phyloP scores from a whole-genome alignment of 2,888 invertebrate genomes.

The Physocephala rufipes region DNA sequence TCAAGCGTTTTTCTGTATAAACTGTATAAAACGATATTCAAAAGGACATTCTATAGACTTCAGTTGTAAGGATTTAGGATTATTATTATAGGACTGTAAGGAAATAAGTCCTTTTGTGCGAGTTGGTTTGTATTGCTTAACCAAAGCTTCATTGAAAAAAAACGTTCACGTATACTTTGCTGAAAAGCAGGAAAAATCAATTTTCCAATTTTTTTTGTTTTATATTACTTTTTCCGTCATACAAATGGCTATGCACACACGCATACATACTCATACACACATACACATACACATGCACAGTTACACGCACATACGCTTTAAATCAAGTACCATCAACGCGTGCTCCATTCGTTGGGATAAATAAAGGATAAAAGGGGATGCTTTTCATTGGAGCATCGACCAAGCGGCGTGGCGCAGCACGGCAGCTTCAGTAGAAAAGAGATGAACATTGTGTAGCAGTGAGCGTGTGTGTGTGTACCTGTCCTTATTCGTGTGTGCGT shows the following conservation, averaged over 20 bases:
- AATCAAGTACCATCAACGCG: slow-evolving; percentile 49
- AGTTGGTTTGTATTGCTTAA: slow-evolving; percentile 1
- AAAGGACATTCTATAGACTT: too few species aligned
- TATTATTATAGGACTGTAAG: background rate
- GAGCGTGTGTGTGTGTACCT: background rate
- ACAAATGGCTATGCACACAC: too few species aligned
- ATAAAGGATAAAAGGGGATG: slow-evolving; percentile 44
- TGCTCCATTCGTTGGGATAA: slow-evolving; percentile 19
- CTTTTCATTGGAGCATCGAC: slow-evolving; percentile 34
- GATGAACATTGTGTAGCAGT: slow-evolving; percentile 39
- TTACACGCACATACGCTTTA: slow-evolving; percentile 45
- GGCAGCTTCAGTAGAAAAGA: slow-evolving; percentile 41
- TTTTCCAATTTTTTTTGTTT: slow-evolving; percentile 57
- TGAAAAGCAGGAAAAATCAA: slow-evolving; percentile 62
- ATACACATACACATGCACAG: too few species aligned
- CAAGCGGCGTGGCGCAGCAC: slow-evolving; percentile 16
- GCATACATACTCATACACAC: slow-evolving; percentile 19
- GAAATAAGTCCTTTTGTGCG: slow-evolving; percentile 2
- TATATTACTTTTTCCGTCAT: slow-evolving; percentile 18
- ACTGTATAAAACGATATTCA: too few species aligned
- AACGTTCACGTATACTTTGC: slow-evolving; percentile 50
- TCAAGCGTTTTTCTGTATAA: too few species aligned
- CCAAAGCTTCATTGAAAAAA: slow-evolving; percentile 18
- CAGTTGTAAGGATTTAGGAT: background rate
- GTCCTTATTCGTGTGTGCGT: background rate